Base-by-base conservation (phyloP, 1,140 invertebrate genomes). In the Periplaneta americana region DNA sequence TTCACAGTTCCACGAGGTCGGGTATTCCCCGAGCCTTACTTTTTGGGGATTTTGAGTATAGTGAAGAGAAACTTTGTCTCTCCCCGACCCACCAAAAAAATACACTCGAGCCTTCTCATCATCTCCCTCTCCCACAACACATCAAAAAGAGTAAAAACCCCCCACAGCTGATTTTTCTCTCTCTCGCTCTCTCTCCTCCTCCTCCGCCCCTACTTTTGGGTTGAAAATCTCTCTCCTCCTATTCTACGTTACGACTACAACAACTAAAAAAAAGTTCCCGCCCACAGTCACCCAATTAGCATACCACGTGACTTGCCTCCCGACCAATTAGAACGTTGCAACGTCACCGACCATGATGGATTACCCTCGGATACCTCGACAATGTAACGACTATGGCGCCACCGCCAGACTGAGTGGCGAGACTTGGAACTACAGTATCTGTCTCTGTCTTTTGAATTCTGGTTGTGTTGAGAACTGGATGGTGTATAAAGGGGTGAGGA, bases 281-380 rank as follows among this genome's bases (percentile, higher is more conserved):
- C 91, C 91, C 88, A 89, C 88, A 86, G 85, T 84, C 85, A 85
- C 85, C 85, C 88, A 89, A 91, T 91, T 90, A 91, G 87, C 88
- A 89, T 88, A 88, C 86, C 91, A 91, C 91, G 91, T 92, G 91
- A 91, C 87, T 84, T 75, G 34, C 82, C 80, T 34, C 80, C 81
- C 83, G 83, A 88, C 91, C 91, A 92, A 93, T 92, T 87, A 88
- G 86, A 86, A 85, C 81, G 75, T 84, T 82, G 83, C 85, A 85
- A 85, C 87, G 87, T 88, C 88, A 88, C 88, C 88, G 86, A 90
- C 90, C 90, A 92, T 91, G 90, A 91, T 91, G 90, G 90, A 91
- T 92, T 88, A 88, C 88, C 75, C 78, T 88, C 87, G 87, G 87
- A 87, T 88, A 88, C 39, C 8, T 32, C 39, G 79, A 39, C 39